Percentiles rank a stretch among this genome's conserved stretches.
Evolutionary conservation across 2,113 vertebrate genomes (phyloP).

Genomic region (Psilopsiagon aurifrons): DNA sequence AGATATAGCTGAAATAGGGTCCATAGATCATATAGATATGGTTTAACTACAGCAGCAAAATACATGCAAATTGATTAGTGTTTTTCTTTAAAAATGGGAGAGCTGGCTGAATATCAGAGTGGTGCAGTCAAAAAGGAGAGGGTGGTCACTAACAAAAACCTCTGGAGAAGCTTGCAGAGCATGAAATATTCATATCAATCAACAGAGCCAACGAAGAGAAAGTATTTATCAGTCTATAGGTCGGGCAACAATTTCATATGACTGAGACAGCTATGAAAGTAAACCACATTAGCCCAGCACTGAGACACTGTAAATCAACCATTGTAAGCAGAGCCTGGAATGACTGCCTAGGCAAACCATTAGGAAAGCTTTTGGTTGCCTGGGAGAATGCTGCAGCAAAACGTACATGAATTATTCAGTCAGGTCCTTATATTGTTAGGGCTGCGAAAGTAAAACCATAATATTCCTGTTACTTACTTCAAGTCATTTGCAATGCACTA

Average conservation of each 20-base stretch:
- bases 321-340: neutral
- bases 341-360: neutral
- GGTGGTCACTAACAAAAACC: neutral
- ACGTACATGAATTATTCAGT: conserved; percentile 46
- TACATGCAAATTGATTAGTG: neutral
- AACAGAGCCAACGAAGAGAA: neutral
- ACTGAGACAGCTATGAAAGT: neutral
- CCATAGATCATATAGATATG: neutral
- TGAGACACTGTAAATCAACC: neutral
- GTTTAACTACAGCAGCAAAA: neutral
- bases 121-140: neutral
- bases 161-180: neutral
- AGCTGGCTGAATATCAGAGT: neutral
- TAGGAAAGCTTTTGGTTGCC: conserved; percentile 10
- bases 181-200: neutral
- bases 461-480: neutral
- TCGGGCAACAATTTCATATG: neutral
- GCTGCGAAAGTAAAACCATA: neutral
- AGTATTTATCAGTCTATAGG: neutral
- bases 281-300: neutral
- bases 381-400: neutral
- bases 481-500: neutral
- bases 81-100: neutral
- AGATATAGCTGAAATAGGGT: neutral
- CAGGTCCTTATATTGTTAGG: neutral